These are phyloP conservation scores for Catagonus wagneri DNA, from an alignment of 2,113 vertebrate species.

Conservation along the genomic window DNA sequence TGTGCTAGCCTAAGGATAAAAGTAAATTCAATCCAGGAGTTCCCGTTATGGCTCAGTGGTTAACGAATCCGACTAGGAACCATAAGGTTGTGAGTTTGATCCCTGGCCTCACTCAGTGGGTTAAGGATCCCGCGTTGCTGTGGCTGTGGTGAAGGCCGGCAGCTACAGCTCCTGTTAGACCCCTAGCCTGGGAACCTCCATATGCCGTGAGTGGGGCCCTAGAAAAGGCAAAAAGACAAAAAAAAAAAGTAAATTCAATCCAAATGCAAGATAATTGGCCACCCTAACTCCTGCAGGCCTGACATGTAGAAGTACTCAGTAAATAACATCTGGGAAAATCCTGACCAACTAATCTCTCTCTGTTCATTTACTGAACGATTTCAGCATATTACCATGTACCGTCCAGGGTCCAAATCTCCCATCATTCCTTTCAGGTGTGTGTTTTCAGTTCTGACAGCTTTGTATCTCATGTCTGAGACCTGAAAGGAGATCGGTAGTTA, in stretches of 20 bases:
- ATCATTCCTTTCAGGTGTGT: conserved; percentile 84
- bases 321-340: not conserved
- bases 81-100: too few relatives aligned
- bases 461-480: conserved; percentile 80
- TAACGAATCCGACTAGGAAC: too few relatives aligned
- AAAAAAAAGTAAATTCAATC: conserved; percentile 20
- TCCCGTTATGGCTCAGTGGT: too few relatives aligned
- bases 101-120: too few relatives aligned
- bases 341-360: not conserved
- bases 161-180: too few relatives aligned
- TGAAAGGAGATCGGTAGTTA: conserved; percentile 75
- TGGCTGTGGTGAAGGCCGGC: too few relatives aligned
- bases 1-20: not conserved
- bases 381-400: conserved; percentile 76
- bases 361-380: not conserved
- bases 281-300: not conserved
- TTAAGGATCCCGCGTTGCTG: too few relatives aligned
- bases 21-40: not conserved
- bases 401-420: conserved; percentile 78
- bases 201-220: too few relatives aligned
- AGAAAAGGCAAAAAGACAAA: too few relatives aligned
- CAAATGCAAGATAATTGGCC: not conserved
- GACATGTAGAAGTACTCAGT: not conserved
- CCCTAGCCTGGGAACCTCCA: too few relatives aligned
- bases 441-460: conserved; percentile 82